Evolutionary conservation across 2,113 vertebrate genomes (phyloP).

Genomic region (Pomatostomus ruficeps): DNA sequence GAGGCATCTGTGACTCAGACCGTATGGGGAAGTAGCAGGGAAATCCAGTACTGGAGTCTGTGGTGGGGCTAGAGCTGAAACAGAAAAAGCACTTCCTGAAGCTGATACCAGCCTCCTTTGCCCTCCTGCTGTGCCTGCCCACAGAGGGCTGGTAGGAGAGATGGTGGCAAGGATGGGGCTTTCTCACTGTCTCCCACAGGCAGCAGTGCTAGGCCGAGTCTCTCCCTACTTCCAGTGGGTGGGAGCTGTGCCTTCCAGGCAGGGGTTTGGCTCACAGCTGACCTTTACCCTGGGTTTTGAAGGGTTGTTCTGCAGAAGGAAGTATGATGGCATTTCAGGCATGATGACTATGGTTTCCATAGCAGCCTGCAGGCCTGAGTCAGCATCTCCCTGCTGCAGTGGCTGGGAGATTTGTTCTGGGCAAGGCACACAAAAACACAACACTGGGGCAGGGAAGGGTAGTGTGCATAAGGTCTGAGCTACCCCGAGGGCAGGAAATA

Average conservation of each 20-base stretch:
- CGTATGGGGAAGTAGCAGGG: not conserved
- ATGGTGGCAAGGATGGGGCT: rapidly evolving
- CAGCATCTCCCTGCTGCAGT: not conserved
- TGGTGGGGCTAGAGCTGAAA: not conserved
- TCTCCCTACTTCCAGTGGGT: not conserved
- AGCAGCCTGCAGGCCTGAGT: not conserved
- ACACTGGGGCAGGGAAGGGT: too few species aligned
- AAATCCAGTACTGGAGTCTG: not conserved
- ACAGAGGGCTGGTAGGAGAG: rapidly evolving
- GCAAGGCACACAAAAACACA: rapidly evolving
- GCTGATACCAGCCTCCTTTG: rapidly evolving
- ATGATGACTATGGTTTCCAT: not conserved
- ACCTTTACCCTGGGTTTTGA: not conserved
- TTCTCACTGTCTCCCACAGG: not conserved
- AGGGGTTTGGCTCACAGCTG: not conserved
- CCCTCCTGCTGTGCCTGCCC: not conserved
- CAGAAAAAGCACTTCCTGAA: not conserved
- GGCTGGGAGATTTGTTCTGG: not conserved
- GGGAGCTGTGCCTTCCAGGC: not conserved
- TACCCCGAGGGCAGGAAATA: not conserved
- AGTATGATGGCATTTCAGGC: not conserved
- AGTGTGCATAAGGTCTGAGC: not conserved
- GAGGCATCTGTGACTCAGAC: not conserved
- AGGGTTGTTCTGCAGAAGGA: not conserved
- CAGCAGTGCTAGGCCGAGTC: not conserved